Evolutionary conservation across 1,140 invertebrate species (phyloP).

Genomic region (Cyclargus thomasi): DNA sequence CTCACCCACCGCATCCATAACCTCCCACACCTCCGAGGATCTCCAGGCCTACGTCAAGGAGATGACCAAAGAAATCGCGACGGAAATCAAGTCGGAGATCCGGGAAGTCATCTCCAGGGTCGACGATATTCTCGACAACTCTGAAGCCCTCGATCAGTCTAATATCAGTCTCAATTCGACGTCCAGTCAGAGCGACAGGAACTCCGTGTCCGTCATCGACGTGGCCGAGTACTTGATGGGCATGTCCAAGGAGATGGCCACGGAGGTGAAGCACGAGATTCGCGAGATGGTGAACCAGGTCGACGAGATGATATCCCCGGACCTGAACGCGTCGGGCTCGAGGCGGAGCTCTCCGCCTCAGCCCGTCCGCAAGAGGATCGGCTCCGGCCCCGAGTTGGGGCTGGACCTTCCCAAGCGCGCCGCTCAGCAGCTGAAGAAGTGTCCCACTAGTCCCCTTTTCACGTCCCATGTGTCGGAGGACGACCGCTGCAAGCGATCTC

Average conservation of each 20-base stretch:
- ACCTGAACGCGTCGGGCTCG: slow-evolving; percentile 49
- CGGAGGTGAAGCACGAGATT: slow-evolving; percentile 86
- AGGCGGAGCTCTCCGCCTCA: slow-evolving; percentile 66
- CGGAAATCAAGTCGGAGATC: slow-evolving; percentile 88
- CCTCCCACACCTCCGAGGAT: slow-evolving; percentile 79
- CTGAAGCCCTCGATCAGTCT: slow-evolving; percentile 69
- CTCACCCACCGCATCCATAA: slow-evolving; percentile 76
- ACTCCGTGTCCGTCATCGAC: slow-evolving; percentile 82
- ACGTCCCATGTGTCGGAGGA: slow-evolving; percentile 49
- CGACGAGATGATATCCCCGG: slow-evolving; percentile 81
- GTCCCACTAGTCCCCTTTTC: slow-evolving; percentile 67
- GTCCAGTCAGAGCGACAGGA: slow-evolving; percentile 72
- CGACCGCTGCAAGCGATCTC: slow-evolving; percentile 46
- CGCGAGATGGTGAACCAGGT: slow-evolving; percentile 82
- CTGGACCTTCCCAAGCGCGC: slow-evolving; percentile 49
- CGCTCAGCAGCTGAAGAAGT: slow-evolving; percentile 57
- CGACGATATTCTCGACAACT: slow-evolving; percentile 83
- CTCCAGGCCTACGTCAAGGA: slow-evolving; percentile 84
- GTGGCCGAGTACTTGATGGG: slow-evolving; percentile 85
- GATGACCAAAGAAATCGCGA: slow-evolving; percentile 84
- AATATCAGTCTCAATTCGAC: slow-evolving; percentile 63
- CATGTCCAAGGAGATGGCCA: slow-evolving; percentile 85
- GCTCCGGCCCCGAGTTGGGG: slow-evolving; percentile 64
- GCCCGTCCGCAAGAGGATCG: slow-evolving; percentile 52
- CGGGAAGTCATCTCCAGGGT: slow-evolving; percentile 86